phyloP scores from a whole-genome alignment of 2,113 vertebrate species.

The Archocentrus centrarchus region DNA sequence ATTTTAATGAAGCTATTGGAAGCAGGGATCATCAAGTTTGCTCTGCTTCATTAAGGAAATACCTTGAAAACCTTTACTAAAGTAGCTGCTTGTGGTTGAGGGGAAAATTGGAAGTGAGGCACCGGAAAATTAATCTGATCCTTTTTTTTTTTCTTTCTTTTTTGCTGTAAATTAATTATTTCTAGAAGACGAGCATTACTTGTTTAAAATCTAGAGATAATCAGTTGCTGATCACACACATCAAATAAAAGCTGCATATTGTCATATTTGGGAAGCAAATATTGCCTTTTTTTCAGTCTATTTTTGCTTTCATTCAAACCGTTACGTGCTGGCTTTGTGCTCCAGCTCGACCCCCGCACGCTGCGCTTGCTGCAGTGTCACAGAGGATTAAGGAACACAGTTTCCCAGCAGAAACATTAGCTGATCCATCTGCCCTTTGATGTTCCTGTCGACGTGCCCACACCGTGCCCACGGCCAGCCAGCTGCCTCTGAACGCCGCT shows the following conservation, averaged over 20 bases:
- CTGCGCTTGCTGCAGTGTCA: not conserved
- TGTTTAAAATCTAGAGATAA: not conserved
- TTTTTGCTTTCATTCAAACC: not conserved
- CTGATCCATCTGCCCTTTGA: constrained; percentile 44
- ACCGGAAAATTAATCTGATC: not conserved
- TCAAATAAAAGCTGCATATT: not conserved
- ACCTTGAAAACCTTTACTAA: not conserved
- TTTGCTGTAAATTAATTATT: not conserved
- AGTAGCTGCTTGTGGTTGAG: not conserved
- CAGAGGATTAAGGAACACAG: constrained; percentile 12
- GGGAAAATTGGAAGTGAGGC: not conserved
- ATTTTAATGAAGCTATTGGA: not conserved
- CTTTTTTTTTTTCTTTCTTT: too few relatives aligned
- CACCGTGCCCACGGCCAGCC: constrained; percentile 19
- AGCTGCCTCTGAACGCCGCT: not conserved
- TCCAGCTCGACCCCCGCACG: not conserved
- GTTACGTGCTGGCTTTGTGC: not conserved
- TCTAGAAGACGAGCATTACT: not conserved
- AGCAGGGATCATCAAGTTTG: not conserved
- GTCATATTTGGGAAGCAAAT: not conserved
- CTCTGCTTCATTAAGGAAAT: not conserved
- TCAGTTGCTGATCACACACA: not conserved
- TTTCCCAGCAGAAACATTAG: constrained; percentile 36
- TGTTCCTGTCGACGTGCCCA: constrained; percentile 41
- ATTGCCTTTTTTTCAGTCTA: accelerated